A percentile compares a stretch with the other conserved stretches of the same genome.
Evolutionary conservation across 2,113 vertebrate species (phyloP).

Genomic region (Sakesphorus luctuosus): DNA sequence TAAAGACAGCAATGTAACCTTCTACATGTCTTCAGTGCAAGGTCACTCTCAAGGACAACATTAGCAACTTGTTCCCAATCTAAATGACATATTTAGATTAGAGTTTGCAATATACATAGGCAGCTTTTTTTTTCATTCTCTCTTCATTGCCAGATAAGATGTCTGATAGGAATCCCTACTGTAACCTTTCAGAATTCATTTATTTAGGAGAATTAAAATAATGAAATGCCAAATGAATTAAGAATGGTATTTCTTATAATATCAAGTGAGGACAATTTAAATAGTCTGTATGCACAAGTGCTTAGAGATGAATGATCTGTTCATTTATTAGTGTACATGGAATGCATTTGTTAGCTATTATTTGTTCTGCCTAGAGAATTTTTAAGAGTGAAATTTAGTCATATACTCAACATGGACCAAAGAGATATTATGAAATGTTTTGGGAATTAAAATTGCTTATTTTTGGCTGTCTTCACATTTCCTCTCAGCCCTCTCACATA

Average conservation of each 20-base stretch:
- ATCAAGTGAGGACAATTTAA: conserved; percentile 72
- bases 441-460: not conserved
- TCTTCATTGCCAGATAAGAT: conserved; percentile 69
- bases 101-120: conserved; percentile 48
- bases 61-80: conserved; percentile 69
- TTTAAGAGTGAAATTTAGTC: not conserved
- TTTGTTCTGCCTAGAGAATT: not conserved
- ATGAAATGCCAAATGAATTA: conserved; percentile 78
- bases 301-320: conserved; percentile 64
- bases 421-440: not conserved
- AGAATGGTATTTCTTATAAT: conserved; percentile 74
- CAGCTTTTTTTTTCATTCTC: conserved; percentile 20
- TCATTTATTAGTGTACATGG: conserved; percentile 58
- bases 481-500: not conserved
- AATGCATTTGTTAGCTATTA: conserved; percentile 26
- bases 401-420: not conserved
- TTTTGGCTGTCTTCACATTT: rapidly evolving
- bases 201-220: conserved; percentile 76
- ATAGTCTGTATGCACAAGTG: conserved; percentile 54
- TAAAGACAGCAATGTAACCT: conserved; percentile 1
- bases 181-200: conserved; percentile 78
- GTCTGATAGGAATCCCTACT: conserved; percentile 65
- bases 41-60: conserved; percentile 64
- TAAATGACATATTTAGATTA: conserved; percentile 75
- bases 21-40: conserved; percentile 63